phyloP scores from a whole-genome alignment of 1,140 invertebrate genomes.

The Akabosia matsudoensis region DNA sequence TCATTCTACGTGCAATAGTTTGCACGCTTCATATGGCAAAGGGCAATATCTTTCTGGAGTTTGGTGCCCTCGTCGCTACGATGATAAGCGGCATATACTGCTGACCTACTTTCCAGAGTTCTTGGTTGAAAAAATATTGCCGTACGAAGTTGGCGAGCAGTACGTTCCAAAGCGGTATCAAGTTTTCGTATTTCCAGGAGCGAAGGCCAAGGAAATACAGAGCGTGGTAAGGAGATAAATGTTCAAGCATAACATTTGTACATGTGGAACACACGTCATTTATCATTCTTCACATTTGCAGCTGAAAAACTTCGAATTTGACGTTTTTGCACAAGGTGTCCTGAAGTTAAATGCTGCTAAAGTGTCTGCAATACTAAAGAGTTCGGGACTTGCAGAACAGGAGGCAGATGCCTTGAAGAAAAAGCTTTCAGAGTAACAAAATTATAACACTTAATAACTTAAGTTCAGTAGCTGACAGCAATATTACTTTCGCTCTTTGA shows the following conservation, averaged over 20 bases:
- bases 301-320: not conserved
- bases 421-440: not conserved
- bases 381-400: not conserved
- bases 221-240: not conserved
- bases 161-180: not conserved
- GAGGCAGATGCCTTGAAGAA: not conserved
- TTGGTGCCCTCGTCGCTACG: slow-evolving; percentile 42
- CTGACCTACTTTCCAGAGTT: slow-evolving; percentile 43
- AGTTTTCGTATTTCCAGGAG: not conserved
- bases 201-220: not conserved
- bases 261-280: too few relatives aligned
- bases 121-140: slow-evolving; percentile 38
- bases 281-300: not conserved
- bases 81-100: slow-evolving; percentile 42
- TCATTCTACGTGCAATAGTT: not conserved
- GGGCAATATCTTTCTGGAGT: slow-evolving; percentile 34
- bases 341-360: not conserved
- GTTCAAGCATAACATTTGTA: too few relatives aligned
- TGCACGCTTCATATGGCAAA: slow-evolving; percentile 41
- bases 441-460: not conserved
- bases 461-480: not conserved
- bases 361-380: not conserved
- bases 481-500: not conserved
- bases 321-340: not conserved
- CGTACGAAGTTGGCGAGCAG: not conserved